Evolutionary conservation across 2,113 vertebrate species (phyloP), one percentile per base, ranked within the genome.

Genomic region (Heliornis fulica): DNA sequence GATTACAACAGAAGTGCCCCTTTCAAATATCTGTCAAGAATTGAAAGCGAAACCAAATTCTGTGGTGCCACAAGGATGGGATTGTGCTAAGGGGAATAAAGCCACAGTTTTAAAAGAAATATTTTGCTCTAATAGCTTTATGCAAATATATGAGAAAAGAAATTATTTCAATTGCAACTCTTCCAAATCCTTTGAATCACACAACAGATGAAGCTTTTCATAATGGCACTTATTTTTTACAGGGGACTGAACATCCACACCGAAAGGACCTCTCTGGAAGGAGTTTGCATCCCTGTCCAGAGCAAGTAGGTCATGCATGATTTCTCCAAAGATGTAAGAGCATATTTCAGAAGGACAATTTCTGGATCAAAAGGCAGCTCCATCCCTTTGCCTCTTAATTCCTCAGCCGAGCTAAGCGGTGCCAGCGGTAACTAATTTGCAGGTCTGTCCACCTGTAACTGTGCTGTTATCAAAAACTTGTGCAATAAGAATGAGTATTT

Each of bases 1-100:
- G 66, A 31, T 77, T 85, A 72, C 23, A 89, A 60, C 34, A 79
- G 43, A 76, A 83, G 28, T 40, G 54, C 15, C 21, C 54, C 89
- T 78, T 93, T 87, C 93, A 80, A 96, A 83, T 36, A 61, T 80
- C 90, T 91, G 71, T 93, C 81, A 87, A 89, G 82, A 92, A 54
- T 4, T 77, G 20, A 60, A 75, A 31, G 56, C 19, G 65, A 74
- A 92, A 81, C 63, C 46, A 57, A 94, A 48, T 45, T 61, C 36
- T 59, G 31, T 5, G 71, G 38, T 69, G 25, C 45, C 88, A 61
- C 34, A 60, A 41, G 45, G 48, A 88, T 9, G 79, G 40, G 87
- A 91, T 66, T 87, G 34, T 34, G 32, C 45, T 45, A 89, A 3
- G 5, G 34, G 20, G 43, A 91, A 76, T 45, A 88, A 84, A 88